Percentiles rank a stretch among this genome's conserved stretches.
These are phyloP conservation scores for Pangasius macronema DNA, from an alignment of 2,797 vertebrate genomes.

Conservation along the genomic window DNA sequence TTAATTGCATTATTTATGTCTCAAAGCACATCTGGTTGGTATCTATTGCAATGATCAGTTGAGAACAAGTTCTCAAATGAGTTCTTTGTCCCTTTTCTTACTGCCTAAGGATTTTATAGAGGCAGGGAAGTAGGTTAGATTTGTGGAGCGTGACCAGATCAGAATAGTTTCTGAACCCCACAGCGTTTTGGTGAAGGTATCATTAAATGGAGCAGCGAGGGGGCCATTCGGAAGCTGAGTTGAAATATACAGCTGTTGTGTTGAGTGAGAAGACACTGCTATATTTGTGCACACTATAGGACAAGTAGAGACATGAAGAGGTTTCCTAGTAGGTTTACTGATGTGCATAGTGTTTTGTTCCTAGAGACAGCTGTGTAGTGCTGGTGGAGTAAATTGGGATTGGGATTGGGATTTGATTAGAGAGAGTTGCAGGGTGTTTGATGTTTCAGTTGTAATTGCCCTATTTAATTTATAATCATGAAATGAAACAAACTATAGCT, in stretches of 20 bases:
- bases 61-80: constrained; percentile 21
- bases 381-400: constrained; percentile 28
- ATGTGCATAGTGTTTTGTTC: constrained; percentile 20
- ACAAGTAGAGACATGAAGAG: background rate
- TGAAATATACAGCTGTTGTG: constrained; percentile 15
- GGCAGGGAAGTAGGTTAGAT: constrained; percentile 50
- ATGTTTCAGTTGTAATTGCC: constrained; percentile 46
- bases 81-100: constrained; percentile 32
- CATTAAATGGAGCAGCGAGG: constrained; percentile 30
- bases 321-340: background rate
- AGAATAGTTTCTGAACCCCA: constrained; percentile 48
- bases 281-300: background rate
- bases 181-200: constrained; percentile 44
- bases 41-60: constrained; percentile 36
- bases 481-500: constrained; percentile 48
- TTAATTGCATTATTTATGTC: constrained; percentile 14
- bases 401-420: constrained; percentile 52
- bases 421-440: constrained; percentile 40
- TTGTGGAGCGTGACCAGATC: constrained; percentile 59
- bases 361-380: constrained; percentile 25
- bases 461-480: constrained; percentile 38
- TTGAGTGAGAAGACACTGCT: constrained; percentile 2
- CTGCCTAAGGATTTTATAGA: constrained; percentile 48
- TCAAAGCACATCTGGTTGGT: constrained; percentile 14
- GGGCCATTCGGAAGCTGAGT: background rate